Conservation (phyloP, 2,113 vertebrate genomes). For the Puffinus mauretanicus region DNA sequence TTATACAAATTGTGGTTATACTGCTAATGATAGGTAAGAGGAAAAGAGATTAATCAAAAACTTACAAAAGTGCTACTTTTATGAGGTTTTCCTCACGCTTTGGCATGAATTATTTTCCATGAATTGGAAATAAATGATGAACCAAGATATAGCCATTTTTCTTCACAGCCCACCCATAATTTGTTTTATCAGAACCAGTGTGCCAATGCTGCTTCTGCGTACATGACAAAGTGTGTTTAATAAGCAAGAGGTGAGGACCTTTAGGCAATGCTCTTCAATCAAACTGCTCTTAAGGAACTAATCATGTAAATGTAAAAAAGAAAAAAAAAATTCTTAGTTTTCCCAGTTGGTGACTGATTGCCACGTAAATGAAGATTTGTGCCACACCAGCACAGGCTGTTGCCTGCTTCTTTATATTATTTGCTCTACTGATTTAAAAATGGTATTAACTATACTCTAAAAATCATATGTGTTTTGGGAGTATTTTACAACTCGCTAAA, state of each 20-base stretch:
- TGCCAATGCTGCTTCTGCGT: not conserved
- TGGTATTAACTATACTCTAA: not conserved
- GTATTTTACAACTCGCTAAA: not conserved
- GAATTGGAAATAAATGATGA: conserved; percentile 16
- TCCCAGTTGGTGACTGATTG: conserved; percentile 23
- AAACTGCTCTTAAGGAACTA: conserved; percentile 47
- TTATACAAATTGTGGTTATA: not conserved
- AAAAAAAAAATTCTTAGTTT: not conserved
- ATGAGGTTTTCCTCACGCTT: not conserved
- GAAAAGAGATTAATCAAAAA: conserved; percentile 38
- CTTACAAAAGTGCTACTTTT: not conserved
- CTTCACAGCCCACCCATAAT: conserved; percentile 7
- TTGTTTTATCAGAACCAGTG: not conserved
- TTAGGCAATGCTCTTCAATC: conserved; percentile 61
- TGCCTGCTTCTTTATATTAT: not conserved
- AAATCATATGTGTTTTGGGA: not conserved
- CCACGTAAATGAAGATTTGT: not conserved
- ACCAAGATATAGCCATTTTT: conserved; percentile 14
- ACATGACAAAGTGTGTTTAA: conserved; percentile 41
- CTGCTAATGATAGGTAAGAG: not conserved
- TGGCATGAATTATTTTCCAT: not conserved
- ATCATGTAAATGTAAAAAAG: conserved; percentile 41
- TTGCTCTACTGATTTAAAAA: not conserved
- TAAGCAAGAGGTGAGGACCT: conserved; percentile 55
- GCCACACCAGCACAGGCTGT: not conserved